Evolutionary conservation across 2,888 invertebrate genomes (phyloP).

Genomic region (Smittia sp.): DNA sequence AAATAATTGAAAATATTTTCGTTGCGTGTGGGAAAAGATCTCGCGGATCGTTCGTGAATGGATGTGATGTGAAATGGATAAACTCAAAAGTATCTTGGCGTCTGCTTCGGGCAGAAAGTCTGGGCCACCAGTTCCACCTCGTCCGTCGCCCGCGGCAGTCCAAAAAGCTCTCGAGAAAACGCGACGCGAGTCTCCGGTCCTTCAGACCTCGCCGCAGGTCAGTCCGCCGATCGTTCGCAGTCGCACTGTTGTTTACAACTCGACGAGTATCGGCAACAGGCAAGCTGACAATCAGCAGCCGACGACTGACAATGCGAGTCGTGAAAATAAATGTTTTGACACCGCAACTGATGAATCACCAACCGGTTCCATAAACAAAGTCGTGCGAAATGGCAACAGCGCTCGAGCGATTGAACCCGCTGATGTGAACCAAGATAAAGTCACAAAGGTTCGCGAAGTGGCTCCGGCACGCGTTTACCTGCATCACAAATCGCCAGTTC

Average conservation of each 20-base stretch:
- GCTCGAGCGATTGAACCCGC: background rate
- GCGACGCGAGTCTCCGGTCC: conserved; percentile 48
- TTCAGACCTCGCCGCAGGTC: conserved; percentile 21
- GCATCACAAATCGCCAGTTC: conserved; percentile 21
- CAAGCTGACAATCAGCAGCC: background rate
- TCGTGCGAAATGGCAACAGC: conserved; percentile 36
- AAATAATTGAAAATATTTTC: conserved; percentile 4
- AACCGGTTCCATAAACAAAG: conserved; percentile 20
- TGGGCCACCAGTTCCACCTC: conserved; percentile 76
- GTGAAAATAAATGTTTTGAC: conserved; percentile 41
- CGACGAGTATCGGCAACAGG: conserved; percentile 49
- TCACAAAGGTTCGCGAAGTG: too few relatives aligned
- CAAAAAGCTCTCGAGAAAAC: conserved; percentile 71
- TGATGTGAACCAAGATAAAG: background rate
- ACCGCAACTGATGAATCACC: conserved; percentile 30
- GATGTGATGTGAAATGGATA: conserved; percentile 22
- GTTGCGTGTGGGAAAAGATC: background rate
- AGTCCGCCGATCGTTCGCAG: conserved; percentile 44
- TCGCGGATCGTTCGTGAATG: background rate
- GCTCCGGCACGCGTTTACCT: background rate
- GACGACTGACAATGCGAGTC: background rate
- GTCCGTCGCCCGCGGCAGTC: conserved; percentile 71
- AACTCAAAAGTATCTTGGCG: conserved; percentile 26
- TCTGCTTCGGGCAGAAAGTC: conserved; percentile 52
- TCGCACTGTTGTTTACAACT: conserved; percentile 53